A percentile compares a stretch with the other conserved stretches of the same genome.
Conservation (phyloP, 2,888 invertebrate genomes). For the Molorchus minor region DNA sequence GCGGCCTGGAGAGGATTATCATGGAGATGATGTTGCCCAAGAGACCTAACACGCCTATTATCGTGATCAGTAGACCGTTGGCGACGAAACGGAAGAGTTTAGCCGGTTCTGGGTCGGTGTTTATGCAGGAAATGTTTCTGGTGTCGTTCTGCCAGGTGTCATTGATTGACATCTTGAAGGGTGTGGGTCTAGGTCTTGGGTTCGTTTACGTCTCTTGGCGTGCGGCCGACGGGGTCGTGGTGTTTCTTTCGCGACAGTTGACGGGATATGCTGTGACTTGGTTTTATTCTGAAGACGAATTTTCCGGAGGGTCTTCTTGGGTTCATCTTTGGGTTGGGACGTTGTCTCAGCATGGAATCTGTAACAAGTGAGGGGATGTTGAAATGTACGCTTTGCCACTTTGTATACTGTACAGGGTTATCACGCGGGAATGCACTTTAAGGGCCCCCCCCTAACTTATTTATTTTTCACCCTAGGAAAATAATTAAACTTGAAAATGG, state of each 20-base stretch:
- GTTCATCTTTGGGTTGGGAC: slow-evolving; percentile 16
- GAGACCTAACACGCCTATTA: slow-evolving; percentile 83
- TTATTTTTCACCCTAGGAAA: too few species aligned
- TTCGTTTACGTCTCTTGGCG: not conserved
- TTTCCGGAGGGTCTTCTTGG: slow-evolving; percentile 10
- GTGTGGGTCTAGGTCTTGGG: not conserved
- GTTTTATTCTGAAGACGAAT: too few species aligned
- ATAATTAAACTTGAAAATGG: too few species aligned
- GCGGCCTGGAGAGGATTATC: slow-evolving; percentile 88
- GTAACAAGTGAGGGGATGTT: not conserved
- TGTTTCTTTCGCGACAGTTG: slow-evolving; percentile 6
- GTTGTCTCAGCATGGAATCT: not conserved
- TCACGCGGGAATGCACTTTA: too few species aligned
- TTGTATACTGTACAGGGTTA: too few species aligned
- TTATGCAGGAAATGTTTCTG: slow-evolving; percentile 30
- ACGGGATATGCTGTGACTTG: not conserved
- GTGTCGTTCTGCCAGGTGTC: slow-evolving; percentile 15
- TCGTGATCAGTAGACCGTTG: slow-evolving; percentile 82
- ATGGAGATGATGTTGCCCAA: slow-evolving; percentile 91
- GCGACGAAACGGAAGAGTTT: slow-evolving; percentile 76
- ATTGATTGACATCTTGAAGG: not conserved
- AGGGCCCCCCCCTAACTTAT: not conserved
- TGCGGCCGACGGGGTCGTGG: not conserved
- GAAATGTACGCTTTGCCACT: too few species aligned
- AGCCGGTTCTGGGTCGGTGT: slow-evolving; percentile 21